Base-by-base conservation (phyloP, 2,113 vertebrate species). In the Boulengerochromis microlepis region DNA sequence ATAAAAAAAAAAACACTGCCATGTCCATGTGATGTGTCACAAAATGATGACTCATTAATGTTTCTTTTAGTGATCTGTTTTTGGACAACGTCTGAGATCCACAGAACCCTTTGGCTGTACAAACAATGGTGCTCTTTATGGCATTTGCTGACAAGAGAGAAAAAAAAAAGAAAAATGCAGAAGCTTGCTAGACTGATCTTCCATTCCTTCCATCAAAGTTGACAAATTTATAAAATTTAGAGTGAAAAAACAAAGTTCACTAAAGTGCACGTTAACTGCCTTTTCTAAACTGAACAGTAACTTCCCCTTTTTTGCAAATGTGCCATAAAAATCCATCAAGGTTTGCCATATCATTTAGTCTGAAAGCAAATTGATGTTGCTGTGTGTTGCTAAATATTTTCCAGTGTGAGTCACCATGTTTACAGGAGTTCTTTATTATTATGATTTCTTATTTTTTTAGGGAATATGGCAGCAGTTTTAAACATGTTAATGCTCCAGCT, bases 1-100 rank as follows among this genome's bases (percentile, higher is more conserved):
- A 18, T 2, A 2, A 7, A 16, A 10, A 13, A 53, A 33, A 6
- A 33, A 31, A 0, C 56, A n/a, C 31, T 7, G 9, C 11, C 33
- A 40, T 9, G 35, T 22, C 12, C 35, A 35, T 22, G 19, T 69
- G 64, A 13, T 40, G 18, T 22, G 4, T 66, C 61, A 66, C 61
- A 35, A 66, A 35, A 66, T 19, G 10, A 35, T 35, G 61, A 66
- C 18, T 66, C 31, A 35, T 66, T 66, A 66, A n/a, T 66, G 10
- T 35, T 66, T 66, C 2, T n/a, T 66, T 35, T 19, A 12, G 31
- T n/a, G 59, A 35, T 64, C 59, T 61, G 57, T 61, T 40, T 69
- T 40, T 69, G 10, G 3, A 69, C 18, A 13, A 8, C 6, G 10
- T 38, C 64, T 69, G 33, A 69, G 33, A 69, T 40, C 11, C 64